A percentile compares a stretch with the other conserved stretches of the same genome.
phyloP scores from a whole-genome alignment of 2,113 vertebrate genomes.

The Ptilorrhoa leucosticta region DNA sequence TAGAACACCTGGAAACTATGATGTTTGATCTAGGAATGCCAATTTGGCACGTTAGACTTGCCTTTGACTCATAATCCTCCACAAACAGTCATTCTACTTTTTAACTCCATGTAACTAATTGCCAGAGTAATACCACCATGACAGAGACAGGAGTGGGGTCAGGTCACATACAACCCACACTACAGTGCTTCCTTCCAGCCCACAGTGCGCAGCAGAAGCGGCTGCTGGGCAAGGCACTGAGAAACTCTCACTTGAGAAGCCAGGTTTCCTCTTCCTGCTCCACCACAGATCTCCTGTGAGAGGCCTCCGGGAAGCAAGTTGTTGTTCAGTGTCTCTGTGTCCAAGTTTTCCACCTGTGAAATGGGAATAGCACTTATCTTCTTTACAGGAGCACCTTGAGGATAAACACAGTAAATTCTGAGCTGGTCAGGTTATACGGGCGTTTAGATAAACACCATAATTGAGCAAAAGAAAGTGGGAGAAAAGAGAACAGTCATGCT shows the following conservation, averaged over 20 bases:
- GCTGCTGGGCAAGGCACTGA: not conserved
- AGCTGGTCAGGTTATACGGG: not conserved
- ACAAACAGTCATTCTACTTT: not conserved
- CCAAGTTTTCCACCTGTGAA: not conserved
- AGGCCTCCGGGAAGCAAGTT: not conserved
- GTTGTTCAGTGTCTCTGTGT: not conserved
- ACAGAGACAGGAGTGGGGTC: not conserved
- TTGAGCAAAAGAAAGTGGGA: not conserved
- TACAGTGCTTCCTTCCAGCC: not conserved
- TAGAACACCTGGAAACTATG: not conserved
- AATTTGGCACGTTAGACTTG: not conserved
- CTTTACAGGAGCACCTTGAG: not conserved
- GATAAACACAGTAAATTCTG: not conserved
- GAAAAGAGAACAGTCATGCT: not conserved
- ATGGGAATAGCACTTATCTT: not conserved
- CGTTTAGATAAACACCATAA: not conserved
- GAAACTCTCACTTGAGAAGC: not conserved
- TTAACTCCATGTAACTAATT: not conserved
- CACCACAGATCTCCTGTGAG: not conserved
- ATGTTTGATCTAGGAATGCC: not conserved
- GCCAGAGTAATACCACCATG: not conserved
- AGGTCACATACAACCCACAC: fast-evolving
- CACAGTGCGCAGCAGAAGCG: not conserved
- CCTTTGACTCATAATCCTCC: not conserved
- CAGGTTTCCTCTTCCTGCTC: not conserved